Conservation (phyloP, 2,113 vertebrate genomes). For the Ptychochromis oligacanthus region DNA sequence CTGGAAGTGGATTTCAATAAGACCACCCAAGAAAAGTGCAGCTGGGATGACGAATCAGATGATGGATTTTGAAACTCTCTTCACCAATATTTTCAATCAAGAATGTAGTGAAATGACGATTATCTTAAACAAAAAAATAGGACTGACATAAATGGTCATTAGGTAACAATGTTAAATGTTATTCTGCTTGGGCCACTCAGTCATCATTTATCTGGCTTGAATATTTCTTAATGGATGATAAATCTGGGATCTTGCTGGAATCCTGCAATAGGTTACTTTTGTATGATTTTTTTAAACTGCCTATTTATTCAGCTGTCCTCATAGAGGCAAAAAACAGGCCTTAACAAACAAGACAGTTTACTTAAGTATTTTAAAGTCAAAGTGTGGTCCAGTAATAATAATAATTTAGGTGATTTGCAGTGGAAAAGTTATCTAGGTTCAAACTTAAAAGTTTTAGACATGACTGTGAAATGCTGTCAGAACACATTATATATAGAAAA, state of each 20-base stretch:
- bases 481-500: too few relatives aligned
- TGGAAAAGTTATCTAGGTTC: neutral
- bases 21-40: constrained; percentile 82
- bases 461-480: too few relatives aligned
- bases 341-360: neutral
- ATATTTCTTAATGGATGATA: neutral
- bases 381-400: neutral
- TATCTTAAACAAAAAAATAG: too few relatives aligned
- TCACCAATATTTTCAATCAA: neutral
- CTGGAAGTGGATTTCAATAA: constrained; percentile 89
- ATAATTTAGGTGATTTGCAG: neutral
- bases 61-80: constrained; percentile 80
- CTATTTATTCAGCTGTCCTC: neutral
- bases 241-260: neutral
- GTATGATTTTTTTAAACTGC: neutral
- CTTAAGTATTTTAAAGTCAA: neutral
- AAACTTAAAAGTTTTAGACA: too few relatives aligned
- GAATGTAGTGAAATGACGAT: neutral
- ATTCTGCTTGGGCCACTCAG: neutral
- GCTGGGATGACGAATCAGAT: constrained; percentile 89
- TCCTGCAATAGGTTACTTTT: too few relatives aligned
- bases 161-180: neutral
- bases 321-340: neutral
- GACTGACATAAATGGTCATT: neutral
- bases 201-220: neutral